Conservation (phyloP, 53 echinoderm and acorn worm genomes). For the Holothuria scabra region DNA sequence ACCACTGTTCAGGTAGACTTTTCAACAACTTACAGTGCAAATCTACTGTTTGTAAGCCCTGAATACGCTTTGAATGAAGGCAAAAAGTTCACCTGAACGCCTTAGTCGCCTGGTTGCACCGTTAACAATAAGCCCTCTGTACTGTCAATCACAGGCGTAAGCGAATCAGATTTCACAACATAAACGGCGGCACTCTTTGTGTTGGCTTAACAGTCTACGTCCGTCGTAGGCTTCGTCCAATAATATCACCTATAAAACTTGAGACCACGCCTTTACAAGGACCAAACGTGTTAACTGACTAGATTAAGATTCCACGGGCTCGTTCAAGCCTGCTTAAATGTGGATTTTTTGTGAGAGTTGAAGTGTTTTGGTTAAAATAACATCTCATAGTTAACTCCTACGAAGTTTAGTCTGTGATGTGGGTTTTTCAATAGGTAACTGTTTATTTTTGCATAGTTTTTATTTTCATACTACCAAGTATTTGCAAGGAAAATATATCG, state of each 20-base stretch:
- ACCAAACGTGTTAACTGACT: background rate
- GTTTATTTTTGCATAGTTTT: too few relatives aligned
- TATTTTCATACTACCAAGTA: too few relatives aligned
- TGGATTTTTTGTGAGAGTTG: too few relatives aligned
- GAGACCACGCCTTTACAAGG: conserved; percentile 12
- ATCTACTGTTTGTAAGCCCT: conserved; percentile 19
- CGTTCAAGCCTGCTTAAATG: conserved; percentile 35
- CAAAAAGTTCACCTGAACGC: conserved; percentile 44
- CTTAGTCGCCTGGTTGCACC: conserved; percentile 23
- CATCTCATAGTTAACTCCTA: too few relatives aligned
- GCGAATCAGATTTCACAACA: conserved; percentile 52
- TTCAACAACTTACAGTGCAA: conserved; percentile 28
- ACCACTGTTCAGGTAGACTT: conserved; percentile 4
- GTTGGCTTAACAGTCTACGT: conserved; percentile 38
- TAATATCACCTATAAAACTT: conserved; percentile 42
- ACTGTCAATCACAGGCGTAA: conserved; percentile 42
- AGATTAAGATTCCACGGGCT: conserved; percentile 43
- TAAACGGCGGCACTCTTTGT: conserved; percentile 52
- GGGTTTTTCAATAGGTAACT: too few relatives aligned
- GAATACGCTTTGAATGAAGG: background rate
- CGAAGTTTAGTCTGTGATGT: too few relatives aligned
- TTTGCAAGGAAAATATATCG: too few relatives aligned
- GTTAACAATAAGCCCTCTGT: conserved; percentile 38
- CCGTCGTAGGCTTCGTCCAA: conserved; percentile 19
- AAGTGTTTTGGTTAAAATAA: too few relatives aligned